Conservation (phyloP, 1,140 invertebrate species). For the Diachasma alloeum region DNA sequence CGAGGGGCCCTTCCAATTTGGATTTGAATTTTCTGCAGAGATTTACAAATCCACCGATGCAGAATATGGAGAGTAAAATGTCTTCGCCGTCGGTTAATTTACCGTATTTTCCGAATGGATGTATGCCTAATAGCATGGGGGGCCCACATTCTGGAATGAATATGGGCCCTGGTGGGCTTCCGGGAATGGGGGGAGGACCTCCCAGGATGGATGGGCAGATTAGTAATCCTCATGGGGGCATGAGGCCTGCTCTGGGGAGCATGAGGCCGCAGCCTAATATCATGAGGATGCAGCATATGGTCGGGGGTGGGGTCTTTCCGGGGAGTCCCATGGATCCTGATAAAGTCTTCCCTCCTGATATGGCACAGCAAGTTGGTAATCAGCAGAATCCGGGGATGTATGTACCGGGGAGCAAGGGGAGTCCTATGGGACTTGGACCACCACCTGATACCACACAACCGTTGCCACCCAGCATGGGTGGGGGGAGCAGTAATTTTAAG, state of each 20-base stretch:
- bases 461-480: slow-evolving; percentile 81
- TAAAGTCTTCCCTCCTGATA: slow-evolving; percentile 61
- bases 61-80: slow-evolving; percentile 77
- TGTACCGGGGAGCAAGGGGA: slow-evolving; percentile 62
- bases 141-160: slow-evolving; percentile 45
- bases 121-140: slow-evolving; percentile 55
- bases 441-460: slow-evolving; percentile 74
- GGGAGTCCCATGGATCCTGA: slow-evolving; percentile 63
- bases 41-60: slow-evolving; percentile 79
- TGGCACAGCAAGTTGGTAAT: slow-evolving; percentile 52
- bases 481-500: slow-evolving; percentile 76
- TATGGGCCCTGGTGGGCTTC: slow-evolving; percentile 46
- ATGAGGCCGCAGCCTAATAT: slow-evolving; percentile 61
- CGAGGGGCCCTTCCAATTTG: slow-evolving; percentile 85
- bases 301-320: slow-evolving; percentile 62
- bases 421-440: slow-evolving; percentile 66
- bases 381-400: slow-evolving; percentile 67
- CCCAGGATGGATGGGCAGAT: slow-evolving; percentile 53
- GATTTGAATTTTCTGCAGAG: slow-evolving; percentile 93
- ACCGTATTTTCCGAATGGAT: slow-evolving; percentile 76
- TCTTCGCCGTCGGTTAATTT: slow-evolving; percentile 72
- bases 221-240: slow-evolving; percentile 53
- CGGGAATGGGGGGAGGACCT: slow-evolving; percentile 46
- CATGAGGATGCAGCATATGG: slow-evolving; percentile 70
- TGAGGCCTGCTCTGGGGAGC: slow-evolving; percentile 57